A percentile compares a stretch with the other conserved stretches of the same genome.
phyloP scores from a whole-genome alignment of 2,113 vertebrate species.

The Galemys pyrenaicus region DNA sequence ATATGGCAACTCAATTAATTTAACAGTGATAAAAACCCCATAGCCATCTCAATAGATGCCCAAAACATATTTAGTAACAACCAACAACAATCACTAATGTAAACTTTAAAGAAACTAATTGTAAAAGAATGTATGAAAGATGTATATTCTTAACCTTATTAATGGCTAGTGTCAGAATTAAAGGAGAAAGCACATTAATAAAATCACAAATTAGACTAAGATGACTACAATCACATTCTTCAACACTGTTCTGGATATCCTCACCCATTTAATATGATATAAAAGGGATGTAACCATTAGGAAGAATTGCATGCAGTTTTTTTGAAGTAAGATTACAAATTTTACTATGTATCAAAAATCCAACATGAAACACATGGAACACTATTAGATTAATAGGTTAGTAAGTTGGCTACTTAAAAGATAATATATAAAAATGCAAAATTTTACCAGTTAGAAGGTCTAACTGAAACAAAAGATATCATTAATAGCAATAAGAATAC shows the following conservation, averaged over 20 bases:
- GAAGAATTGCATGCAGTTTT: neutral
- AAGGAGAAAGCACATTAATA: neutral
- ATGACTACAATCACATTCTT: neutral
- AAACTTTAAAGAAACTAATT: neutral
- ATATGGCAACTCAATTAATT: neutral
- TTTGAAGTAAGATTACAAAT: neutral
- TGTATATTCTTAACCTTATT: neutral
- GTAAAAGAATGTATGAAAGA: neutral
- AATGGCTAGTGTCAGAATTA: neutral
- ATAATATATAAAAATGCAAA: neutral
- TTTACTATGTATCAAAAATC: neutral
- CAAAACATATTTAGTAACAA: neutral
- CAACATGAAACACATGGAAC: neutral
- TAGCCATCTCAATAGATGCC: neutral
- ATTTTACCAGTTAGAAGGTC: neutral
- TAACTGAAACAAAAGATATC: neutral
- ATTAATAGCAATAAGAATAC: conserved; percentile 3
- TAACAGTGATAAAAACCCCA: neutral
- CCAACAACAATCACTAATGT: neutral
- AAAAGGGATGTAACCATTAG: neutral
- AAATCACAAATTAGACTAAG: neutral
- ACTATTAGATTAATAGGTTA: neutral
- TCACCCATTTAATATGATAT: neutral
- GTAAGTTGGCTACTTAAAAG: conserved; percentile 18
- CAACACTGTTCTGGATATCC: neutral